These are phyloP conservation scores for Lomographa bimaculata DNA, from an alignment of 2,888 invertebrate genomes.

Conservation along the genomic window DNA sequence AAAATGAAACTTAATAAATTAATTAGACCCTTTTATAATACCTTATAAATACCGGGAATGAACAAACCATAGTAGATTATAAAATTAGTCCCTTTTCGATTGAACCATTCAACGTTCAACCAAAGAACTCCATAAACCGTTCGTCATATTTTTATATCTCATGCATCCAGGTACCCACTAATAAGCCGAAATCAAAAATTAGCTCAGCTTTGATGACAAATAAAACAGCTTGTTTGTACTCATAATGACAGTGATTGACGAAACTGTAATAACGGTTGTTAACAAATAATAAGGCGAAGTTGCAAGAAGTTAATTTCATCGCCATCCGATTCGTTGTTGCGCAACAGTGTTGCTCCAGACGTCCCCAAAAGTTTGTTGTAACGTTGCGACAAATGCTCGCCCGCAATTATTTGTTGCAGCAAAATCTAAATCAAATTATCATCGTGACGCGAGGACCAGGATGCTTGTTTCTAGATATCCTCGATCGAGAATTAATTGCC, in stretches of 20 bases:
- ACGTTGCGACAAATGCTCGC: conserved; percentile 51
- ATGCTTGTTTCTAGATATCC: conserved; percentile 63
- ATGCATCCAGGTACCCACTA: neutral
- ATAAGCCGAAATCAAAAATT: conserved; percentile 30
- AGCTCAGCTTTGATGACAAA: conserved; percentile 49
- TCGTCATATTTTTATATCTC: no score
- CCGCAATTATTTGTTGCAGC: conserved; percentile 64
- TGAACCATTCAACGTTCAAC: no score
- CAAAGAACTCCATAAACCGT: no score
- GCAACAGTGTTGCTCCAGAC: conserved; percentile 51
- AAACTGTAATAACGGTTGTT: conserved; percentile 70
- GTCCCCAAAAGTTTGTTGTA: conserved; percentile 61
- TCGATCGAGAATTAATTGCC: conserved; percentile 67
- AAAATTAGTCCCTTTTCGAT: no score
- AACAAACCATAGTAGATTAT: no score
- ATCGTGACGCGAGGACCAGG: conserved; percentile 75
- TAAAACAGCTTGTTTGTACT: conserved; percentile 51
- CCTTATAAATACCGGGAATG: no score
- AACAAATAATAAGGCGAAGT: conserved; percentile 67
- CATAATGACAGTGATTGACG: conserved; percentile 63
- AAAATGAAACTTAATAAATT: no score
- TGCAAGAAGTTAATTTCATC: conserved; percentile 65
- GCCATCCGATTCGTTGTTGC: conserved; percentile 57
- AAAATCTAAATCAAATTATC: conserved; percentile 60
- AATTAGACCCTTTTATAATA: no score